Evolutionary conservation across 2,797 vertebrate genomes (phyloP).

Genomic region (Mallotus villosus): DNA sequence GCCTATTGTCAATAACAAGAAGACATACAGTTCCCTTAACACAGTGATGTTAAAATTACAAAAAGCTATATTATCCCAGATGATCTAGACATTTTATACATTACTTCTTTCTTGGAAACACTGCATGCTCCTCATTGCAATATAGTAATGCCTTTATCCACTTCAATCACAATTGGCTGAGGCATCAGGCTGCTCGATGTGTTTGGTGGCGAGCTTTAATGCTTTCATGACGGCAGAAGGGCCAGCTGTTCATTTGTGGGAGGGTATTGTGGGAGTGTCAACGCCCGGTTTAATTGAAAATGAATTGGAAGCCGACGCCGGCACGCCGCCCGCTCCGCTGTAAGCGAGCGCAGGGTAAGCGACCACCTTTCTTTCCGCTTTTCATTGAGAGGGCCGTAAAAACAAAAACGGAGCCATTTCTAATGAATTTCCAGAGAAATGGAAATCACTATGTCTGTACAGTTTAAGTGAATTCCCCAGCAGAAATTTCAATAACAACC

Average conservation of each 20-base stretch:
- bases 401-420: constrained; percentile 18
- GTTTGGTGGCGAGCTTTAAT: constrained; percentile 44
- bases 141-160: constrained; percentile 28
- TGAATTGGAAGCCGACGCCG: too few species aligned
- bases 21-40: constrained; percentile 6
- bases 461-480: constrained; percentile 26
- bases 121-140: constrained; percentile 11
- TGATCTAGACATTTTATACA: not conserved
- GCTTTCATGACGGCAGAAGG: constrained; percentile 52
- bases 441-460: not conserved
- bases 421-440: constrained; percentile 29
- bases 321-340: too few species aligned
- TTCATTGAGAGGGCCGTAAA: constrained; percentile 41
- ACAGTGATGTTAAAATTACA: constrained; percentile 19
- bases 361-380: constrained; percentile 25
- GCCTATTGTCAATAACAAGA: constrained; percentile 28
- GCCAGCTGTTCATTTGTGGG: constrained; percentile 30
- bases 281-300: too few species aligned
- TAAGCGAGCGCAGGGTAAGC: too few species aligned
- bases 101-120: not conserved
- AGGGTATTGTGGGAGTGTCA: too few species aligned
- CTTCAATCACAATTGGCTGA: constrained; percentile 20
- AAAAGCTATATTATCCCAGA: too few species aligned
- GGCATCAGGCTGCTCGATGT: constrained; percentile 26
- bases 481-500: constrained; percentile 45